Evolutionary conservation across 2,888 invertebrate species (phyloP).

Genomic region (Neoitamus cyanurus): DNA sequence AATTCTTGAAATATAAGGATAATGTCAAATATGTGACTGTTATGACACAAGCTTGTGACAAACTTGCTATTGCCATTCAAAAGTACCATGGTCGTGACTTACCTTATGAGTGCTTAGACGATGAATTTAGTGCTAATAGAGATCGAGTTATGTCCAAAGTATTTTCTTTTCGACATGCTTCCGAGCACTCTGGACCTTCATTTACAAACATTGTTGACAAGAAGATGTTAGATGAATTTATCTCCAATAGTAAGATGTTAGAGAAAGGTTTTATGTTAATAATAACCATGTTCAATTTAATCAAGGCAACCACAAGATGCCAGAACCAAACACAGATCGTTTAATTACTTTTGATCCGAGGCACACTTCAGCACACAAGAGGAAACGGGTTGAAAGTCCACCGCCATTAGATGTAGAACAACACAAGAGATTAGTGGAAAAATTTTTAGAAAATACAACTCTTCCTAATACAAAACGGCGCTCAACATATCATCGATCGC

Average conservation of each 20-base stretch:
- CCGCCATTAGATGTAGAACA: slow-evolving; percentile 59
- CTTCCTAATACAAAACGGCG: slow-evolving; percentile 43
- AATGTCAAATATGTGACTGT: slow-evolving; percentile 70
- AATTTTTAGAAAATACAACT: slow-evolving; percentile 59
- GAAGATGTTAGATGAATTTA: slow-evolving; percentile 62
- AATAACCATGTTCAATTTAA: neutral
- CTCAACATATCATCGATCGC: neutral
- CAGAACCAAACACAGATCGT: neutral
- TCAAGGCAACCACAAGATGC: neutral
- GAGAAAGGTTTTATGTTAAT: neutral
- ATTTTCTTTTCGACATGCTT: slow-evolving; percentile 76
- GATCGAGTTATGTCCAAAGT: slow-evolving; percentile 73
- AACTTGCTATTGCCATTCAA: slow-evolving; percentile 76
- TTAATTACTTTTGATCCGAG: neutral
- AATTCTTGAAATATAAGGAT: slow-evolving; percentile 72
- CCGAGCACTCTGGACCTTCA: slow-evolving; percentile 70
- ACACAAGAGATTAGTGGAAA: slow-evolving; percentile 62
- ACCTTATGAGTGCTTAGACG: slow-evolving; percentile 76
- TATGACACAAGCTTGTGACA: slow-evolving; percentile 68
- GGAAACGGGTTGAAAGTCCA: neutral
- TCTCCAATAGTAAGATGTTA: slow-evolving; percentile 54
- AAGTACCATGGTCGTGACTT: slow-evolving; percentile 77
- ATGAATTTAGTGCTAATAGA: slow-evolving; percentile 74
- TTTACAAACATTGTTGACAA: slow-evolving; percentile 69
- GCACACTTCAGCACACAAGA: neutral